Base-by-base conservation (phyloP, 2,888 invertebrate species). In the Aromia moschata region DNA sequence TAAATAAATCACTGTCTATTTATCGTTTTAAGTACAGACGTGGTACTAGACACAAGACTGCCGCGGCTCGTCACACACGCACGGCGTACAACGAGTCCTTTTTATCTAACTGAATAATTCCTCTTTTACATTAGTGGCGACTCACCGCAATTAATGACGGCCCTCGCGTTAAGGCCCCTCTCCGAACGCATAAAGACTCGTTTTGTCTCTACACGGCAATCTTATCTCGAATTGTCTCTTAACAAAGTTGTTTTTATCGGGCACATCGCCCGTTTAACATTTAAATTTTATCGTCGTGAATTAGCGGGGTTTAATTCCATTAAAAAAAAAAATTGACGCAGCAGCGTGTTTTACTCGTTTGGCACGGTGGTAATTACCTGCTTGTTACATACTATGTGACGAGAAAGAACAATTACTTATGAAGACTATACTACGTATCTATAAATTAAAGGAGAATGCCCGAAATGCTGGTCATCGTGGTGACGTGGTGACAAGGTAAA, bases 221-320 rank as follows among this genome's bases (percentile, higher is more conserved):
- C 47, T 47, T 47, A 47, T 47, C 47, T 47, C 12, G 14, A 47
- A 47, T 37, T 47, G 37, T 47, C 47, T 47, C 46, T 33, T 17
- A 46, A 36, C 47, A 37, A 11, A 36, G 36, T 47, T 47, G 18
- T 47, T 25, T 43, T 25, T 43, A 43, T 43, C 43, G 12, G 7
- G 9, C 37, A 18, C 12, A 47, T 47, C 36, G 37, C n/a, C 17
- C 47, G 30, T 17, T 46, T 46, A 46, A 36, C 37, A 47, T 47
- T 47, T 12, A 47, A 47, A 47, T 47, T 47, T 47, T 47, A 37
- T 37, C 37, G 18, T 12, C n/a, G 17, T 7, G 18, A 47, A 47
- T 47, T 37, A 11, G 14, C 12, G 17, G 11, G 10, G 12, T 43
- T 17, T 43, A 43, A 18, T 43, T 43, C 7, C n/a, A n/a, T n/a